Conservation (phyloP, 2,797 vertebrate genomes). For the Valencia hispanica region DNA sequence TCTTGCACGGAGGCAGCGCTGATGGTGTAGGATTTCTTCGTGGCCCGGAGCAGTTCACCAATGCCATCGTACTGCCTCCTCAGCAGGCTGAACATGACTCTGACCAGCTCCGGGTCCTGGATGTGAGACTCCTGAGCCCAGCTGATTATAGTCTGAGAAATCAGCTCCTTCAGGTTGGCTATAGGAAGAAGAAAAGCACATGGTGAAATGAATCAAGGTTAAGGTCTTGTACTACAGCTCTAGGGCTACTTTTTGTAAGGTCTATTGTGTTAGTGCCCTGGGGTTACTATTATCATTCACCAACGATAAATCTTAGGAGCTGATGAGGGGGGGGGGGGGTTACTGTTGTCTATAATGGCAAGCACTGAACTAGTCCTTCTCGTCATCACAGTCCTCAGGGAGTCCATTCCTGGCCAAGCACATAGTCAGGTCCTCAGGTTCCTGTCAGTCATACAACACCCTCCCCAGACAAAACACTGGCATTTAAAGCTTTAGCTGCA, state of each 20-base stretch:
- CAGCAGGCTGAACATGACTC: conserved; percentile 95
- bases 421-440: no score
- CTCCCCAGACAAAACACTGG: no score
- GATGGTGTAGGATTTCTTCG: conserved; percentile 95
- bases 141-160: conserved; percentile 94
- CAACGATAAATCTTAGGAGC: no score
- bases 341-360: no score
- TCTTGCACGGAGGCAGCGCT: conserved; percentile 92
- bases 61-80: conserved; percentile 94
- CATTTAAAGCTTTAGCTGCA: no score
- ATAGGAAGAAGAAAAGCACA: conserved; percentile 20
- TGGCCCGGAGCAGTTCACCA: conserved; percentile 91
- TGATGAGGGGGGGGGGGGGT: no score
- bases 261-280: not conserved
- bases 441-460: no score
- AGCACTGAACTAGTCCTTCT: no score
- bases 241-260: not conserved
- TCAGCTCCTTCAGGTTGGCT: conserved; percentile 95
- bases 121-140: conserved; percentile 97
- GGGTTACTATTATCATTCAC: no score
- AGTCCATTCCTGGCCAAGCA: no score
- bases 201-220: not conserved
- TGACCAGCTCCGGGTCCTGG: conserved; percentile 90
- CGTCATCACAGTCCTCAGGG: no score
- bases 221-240: not conserved